Evolutionary conservation across 2,888 invertebrate genomes (phyloP), one percentile per base, ranked within the genome.

Genomic region (Parasteatoda lunata): DNA sequence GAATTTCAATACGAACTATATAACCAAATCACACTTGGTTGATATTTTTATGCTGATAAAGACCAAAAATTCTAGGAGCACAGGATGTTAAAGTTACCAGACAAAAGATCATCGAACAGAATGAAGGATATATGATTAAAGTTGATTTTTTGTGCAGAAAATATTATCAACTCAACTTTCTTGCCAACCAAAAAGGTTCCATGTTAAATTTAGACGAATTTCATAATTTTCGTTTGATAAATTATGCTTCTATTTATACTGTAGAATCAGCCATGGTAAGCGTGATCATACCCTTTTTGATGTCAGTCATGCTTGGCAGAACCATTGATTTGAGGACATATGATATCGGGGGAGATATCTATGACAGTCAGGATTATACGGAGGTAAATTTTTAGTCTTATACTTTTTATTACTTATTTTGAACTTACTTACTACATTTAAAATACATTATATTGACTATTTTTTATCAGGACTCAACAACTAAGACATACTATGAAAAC

Each of bases 301-400:
- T 77, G 77, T 70, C 84, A 1, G 73, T 84, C 77, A 48, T 84
- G 0, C 45, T 84, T 15, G 84, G 84, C 8, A 65, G 84, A n/a
- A 84, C 77, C 15, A 84, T 84, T 30, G 84, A 84, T 47, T 68
- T 84, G 65, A 71, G 59, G 7, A 78, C 77, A 0, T 84, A 84
- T 48, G 30, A 47, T 1, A 48, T 84, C 15, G 83, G 83, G 1
- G 84, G 77, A 52, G 76, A 68, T 8, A 78, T 84, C 45, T 84
- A 84, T n/a, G 84, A 84, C 15, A n/a, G 72, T 6, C 30, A 47
- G 1, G n/a, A 84, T 48, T 84, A 78, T 13, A 59, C 11, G 0
- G 77, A 84, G 48, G 84, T 84, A 77, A 52, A 45, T 49, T 5
- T 15, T 30, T 15, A 68, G 15, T 8, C 13, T 7, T 30, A 69